phyloP scores from a whole-genome alignment of 2,113 vertebrate genomes.

The Oreochromis niloticus region DNA sequence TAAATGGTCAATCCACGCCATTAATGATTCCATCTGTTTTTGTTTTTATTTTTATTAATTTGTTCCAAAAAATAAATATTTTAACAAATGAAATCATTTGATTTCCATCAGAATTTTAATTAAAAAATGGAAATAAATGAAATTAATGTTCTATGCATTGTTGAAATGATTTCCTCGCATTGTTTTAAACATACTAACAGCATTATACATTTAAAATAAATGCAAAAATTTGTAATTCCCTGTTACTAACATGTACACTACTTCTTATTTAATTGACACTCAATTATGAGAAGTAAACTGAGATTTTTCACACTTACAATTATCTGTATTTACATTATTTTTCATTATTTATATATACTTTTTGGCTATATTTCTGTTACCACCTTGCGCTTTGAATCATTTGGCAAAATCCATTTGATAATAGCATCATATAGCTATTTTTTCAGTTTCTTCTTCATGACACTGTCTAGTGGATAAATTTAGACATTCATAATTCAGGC shows the following conservation, averaged over 20 bases:
- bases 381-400: background rate
- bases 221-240: background rate
- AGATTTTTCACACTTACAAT: background rate
- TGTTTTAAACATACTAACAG: background rate
- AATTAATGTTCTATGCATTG: background rate
- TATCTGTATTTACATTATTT: background rate
- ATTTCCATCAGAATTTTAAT: background rate
- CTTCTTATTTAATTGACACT: background rate
- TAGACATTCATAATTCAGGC: background rate
- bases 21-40: background rate
- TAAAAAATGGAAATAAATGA: rapidly evolving
- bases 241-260: background rate
- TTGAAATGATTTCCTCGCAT: background rate
- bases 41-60: background rate
- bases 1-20: background rate
- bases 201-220: background rate
- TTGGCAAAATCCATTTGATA: background rate
- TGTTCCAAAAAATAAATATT: background rate
- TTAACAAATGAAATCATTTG: background rate
- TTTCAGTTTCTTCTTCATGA: background rate
- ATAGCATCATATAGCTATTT: background rate
- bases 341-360: background rate
- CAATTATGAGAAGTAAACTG: background rate
- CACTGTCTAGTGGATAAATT: background rate
- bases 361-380: background rate